These are phyloP conservation scores for Aphis craccivora DNA, from an alignment of 1,140 invertebrate genomes.

Conservation along the genomic window DNA sequence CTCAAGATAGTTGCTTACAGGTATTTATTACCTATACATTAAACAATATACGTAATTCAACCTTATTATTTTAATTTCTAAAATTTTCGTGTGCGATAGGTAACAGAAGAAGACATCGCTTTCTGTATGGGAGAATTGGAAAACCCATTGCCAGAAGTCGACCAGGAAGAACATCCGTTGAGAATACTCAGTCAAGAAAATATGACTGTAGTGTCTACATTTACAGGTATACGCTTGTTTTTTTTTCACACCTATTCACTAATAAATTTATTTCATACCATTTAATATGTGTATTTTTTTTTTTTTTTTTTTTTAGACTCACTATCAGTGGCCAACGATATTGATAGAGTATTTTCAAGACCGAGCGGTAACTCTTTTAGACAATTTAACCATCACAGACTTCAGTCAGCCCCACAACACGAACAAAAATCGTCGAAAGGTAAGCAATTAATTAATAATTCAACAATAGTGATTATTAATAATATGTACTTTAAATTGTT, in stretches of 20 bases:
- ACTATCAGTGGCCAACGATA: slow-evolving; percentile 78
- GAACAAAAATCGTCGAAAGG: slow-evolving; percentile 47
- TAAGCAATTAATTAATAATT: neutral
- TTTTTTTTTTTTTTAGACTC: slow-evolving; percentile 68
- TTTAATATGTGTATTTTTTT: neutral
- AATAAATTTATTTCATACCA: neutral
- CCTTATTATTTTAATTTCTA: neutral
- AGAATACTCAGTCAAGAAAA: slow-evolving; percentile 89
- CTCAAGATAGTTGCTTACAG: slow-evolving; percentile 83
- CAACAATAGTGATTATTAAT: neutral
- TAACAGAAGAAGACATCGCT: slow-evolving; percentile 90
- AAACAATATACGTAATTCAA: neutral
- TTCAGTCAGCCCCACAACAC: neutral
- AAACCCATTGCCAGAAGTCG: slow-evolving; percentile 75
- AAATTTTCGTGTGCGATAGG: slow-evolving; percentile 63
- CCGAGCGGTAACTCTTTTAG: neutral
- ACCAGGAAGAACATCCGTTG: slow-evolving; percentile 81
- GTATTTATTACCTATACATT: slow-evolving; percentile 60
- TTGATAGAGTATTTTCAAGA: slow-evolving; percentile 69
- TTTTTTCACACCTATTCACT: neutral
- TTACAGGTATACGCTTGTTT: slow-evolving; percentile 68
- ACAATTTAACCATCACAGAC: slow-evolving; percentile 44
- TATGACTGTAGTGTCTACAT: slow-evolving; percentile 86
- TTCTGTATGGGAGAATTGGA: slow-evolving; percentile 78
- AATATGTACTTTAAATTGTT: neutral